Evolutionary conservation across 2,113 vertebrate species (phyloP).

Genomic region (Oreotragus oreotragus): DNA sequence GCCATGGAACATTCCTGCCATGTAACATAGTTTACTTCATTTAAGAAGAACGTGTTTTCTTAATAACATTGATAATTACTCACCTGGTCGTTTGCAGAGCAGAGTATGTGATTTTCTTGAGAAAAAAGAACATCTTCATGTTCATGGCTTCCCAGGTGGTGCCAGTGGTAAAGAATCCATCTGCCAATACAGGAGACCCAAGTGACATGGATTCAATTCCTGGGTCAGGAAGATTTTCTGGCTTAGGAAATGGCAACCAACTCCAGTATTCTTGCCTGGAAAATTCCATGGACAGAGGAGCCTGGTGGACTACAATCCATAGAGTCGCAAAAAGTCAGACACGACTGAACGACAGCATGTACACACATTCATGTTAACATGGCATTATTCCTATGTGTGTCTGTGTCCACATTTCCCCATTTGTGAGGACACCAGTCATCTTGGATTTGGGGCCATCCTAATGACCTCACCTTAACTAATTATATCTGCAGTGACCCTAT

Average conservation of each 20-base stretch:
- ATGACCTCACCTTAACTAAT: not conserved
- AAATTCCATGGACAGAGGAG: not conserved
- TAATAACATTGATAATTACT: not conserved
- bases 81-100: not conserved
- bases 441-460: not conserved
- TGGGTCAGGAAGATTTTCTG: not conserved
- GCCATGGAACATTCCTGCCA: not conserved
- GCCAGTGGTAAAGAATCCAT: not conserved
- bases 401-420: not conserved
- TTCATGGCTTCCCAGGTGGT: not conserved
- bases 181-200: not conserved
- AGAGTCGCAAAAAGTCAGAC: rapidly evolving
- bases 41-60: not conserved
- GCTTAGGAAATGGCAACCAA: not conserved
- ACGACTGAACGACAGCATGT: not conserved
- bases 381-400: not conserved
- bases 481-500: not conserved
- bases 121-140: not conserved
- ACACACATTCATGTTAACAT: not conserved
- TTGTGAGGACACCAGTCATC: not conserved
- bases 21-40: not conserved
- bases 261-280: not conserved
- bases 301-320: not conserved
- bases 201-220: not conserved
- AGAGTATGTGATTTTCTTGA: not conserved